Evolutionary conservation across 2,888 invertebrate species (phyloP).

Genomic region (Hyposoter didymator): DNA sequence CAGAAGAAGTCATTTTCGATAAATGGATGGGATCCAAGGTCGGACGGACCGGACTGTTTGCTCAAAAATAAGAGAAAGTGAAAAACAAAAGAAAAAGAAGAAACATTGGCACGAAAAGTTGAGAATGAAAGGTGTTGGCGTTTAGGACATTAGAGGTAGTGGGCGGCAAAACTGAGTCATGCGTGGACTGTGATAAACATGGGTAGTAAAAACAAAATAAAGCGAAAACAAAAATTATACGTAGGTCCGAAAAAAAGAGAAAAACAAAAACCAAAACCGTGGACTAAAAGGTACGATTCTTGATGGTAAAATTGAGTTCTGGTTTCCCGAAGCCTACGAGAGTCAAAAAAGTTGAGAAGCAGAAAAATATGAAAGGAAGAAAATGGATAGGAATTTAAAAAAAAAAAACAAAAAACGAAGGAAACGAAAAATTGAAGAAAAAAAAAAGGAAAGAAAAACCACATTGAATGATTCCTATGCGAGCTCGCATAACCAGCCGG

Average conservation of each 20-base stretch:
- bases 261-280: conserved; percentile 6
- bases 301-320: conserved; percentile 66
- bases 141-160: conserved; percentile 81
- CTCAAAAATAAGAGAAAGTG: conserved; percentile 77
- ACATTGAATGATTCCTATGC: conserved; percentile 65
- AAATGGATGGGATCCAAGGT: conserved; percentile 71
- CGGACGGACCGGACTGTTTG: conserved; percentile 80
- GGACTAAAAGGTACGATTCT: conserved; percentile 60
- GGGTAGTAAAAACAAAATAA: conserved; percentile 77
- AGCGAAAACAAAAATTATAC: conserved; percentile 69
- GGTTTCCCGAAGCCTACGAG: conserved; percentile 59
- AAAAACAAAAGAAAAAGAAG: conserved; percentile 73
- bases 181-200: conserved; percentile 84
- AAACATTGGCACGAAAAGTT: background rate
- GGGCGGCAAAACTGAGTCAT: conserved; percentile 82
- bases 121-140: conserved; percentile 77
- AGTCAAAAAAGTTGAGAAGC: background rate
- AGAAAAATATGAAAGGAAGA: background rate
- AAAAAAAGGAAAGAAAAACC: conserved; percentile 2
- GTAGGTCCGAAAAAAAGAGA: conserved; percentile 67
- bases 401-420: background rate
- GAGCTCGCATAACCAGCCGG: conserved; percentile 70
- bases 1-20: conserved; percentile 78
- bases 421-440: background rate
- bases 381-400: conserved; percentile 6